A percentile compares a stretch with the other conserved stretches of the same genome.
These are phyloP conservation scores for Crenuchus spilurus DNA, from an alignment of 2,797 vertebrate species.

Conservation along the genomic window DNA sequence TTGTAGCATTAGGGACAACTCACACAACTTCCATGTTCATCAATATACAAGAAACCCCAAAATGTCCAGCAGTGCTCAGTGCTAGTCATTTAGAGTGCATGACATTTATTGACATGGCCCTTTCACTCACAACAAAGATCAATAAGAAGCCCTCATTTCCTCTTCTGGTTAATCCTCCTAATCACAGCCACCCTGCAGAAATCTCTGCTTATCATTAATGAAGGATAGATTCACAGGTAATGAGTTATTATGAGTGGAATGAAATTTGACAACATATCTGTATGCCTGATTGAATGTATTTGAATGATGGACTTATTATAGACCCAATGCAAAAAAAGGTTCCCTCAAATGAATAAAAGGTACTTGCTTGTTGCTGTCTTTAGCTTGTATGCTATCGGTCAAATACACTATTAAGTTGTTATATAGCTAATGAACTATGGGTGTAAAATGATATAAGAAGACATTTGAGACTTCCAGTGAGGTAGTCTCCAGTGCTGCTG, in stretches of 20 bases:
- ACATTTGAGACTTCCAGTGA: no score
- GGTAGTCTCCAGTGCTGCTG: no score
- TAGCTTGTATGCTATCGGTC: no score
- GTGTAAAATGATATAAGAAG: no score
- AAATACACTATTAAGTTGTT: no score
- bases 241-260: neutral
- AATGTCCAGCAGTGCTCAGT: neutral
- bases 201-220: constrained; percentile 9
- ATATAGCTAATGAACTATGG: no score
- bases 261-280: neutral
- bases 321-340: no score
- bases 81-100: neutral
- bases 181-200: constrained; percentile 12
- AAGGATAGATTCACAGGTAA: neutral
- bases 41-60: neutral
- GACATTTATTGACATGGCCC: neutral
- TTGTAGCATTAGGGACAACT: no score
- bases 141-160: constrained; percentile 20
- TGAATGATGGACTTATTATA: no score
- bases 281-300: neutral
- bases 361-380: no score
- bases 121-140: neutral
- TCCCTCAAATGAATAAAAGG: no score
- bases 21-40: neutral
- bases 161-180: constrained; percentile 19